Evolutionary conservation across 2,113 vertebrate genomes (phyloP).

Genomic region (Ammospiza nelsoni): DNA sequence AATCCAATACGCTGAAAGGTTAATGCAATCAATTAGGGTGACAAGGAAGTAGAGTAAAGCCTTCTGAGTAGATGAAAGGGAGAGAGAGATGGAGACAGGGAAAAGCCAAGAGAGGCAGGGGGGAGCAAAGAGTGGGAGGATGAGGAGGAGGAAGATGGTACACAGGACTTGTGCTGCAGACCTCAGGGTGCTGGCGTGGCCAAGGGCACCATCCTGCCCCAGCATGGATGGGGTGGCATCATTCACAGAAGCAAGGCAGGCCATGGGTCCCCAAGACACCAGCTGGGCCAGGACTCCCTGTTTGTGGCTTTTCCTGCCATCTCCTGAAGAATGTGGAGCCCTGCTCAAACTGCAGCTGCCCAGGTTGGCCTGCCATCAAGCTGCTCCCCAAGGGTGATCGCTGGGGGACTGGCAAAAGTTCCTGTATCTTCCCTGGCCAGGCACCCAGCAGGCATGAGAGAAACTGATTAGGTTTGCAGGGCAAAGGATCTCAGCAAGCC

Average conservation of each 20-base stretch:
- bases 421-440: neutral
- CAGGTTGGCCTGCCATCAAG: neutral
- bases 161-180: neutral
- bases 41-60: constrained; percentile 99
- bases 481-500: neutral
- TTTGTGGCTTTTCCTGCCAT: neutral
- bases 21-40: constrained; percentile 99
- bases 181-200: neutral
- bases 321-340: neutral
- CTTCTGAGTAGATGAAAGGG: constrained; percentile 92
- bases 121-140: constrained; percentile 15
- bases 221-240: accelerated
- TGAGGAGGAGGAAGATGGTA: constrained; percentile 75
- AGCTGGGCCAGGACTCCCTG: neutral
- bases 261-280: neutral
- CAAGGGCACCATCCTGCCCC: neutral
- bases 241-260: neutral
- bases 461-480: neutral
- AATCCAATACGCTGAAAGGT: constrained; percentile 99
- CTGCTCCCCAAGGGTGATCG: neutral
- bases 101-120: constrained; percentile 42
- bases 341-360: neutral
- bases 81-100: constrained; percentile 77
- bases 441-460: neutral
- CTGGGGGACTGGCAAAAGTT: neutral